Base-by-base conservation (phyloP, 2,797 vertebrate species). In the Leptodactylus fallax region DNA sequence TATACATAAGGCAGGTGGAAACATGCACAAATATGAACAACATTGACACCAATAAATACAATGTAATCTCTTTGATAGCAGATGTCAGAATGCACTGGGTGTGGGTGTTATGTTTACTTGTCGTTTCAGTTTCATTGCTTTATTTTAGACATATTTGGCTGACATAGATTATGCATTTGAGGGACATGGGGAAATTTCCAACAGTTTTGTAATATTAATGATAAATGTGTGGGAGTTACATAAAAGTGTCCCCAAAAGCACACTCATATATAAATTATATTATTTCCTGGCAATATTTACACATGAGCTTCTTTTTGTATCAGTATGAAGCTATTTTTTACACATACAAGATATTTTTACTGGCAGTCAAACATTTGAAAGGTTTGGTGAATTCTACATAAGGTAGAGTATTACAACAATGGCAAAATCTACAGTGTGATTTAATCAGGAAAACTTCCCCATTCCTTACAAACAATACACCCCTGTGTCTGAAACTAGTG, bases 381-480 rank as follows among this genome's bases (percentile, higher is more conserved):
- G 19, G 3, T 72, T 74, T n/a, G 49, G 53, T 51, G n/a, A 61
- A 6, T 76, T 74, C 21, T 27, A 60, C 19, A 19, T 49, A 45
- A 76, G 47, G 45, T 17, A 7, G 3, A 49, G 45, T 4, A 47
- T 49, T 49, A 49, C 45, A 12, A 10, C 17, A n/a, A n/a, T 49
- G 4, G 2, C 17, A 49, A 19, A 76, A 11, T 51, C 21, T 84
- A 23, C 53, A 55, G 27, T 71, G 16, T 27, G 53, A 8, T 55
- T 36, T 56, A 53, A 53, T 58, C 13, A 58, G 19, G 65, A 69
- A 76, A 76, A 84, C 71, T 49, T 76, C 27, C 27, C 69, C n/a
- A 6, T 84, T 61, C 69, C 10, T 55, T 47, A 7, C 45, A 78
- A 65, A 85, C 83, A 85, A 85, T 78, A 17, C 47, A 7, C 10